Evolutionary conservation across 2,888 invertebrate genomes (phyloP), one percentile per base, ranked within the genome.

Genomic region (Acleris cristana): DNA sequence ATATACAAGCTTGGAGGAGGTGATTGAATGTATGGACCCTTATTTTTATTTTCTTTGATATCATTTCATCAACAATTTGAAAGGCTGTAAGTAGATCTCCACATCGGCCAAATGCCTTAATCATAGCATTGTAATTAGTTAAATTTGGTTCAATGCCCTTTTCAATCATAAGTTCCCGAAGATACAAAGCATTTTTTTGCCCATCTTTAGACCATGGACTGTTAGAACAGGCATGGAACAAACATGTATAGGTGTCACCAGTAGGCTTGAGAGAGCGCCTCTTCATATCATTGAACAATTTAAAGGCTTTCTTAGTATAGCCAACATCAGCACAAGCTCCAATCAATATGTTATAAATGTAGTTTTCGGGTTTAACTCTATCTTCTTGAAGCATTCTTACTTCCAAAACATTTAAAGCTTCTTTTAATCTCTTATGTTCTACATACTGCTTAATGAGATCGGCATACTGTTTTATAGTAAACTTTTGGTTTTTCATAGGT

Each of bases 161-260:
- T 74, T 96, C 95, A 57, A 94, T 83, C 94, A 98, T 96, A 4
- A 95, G 87, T 67, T 95, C 87, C 63, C 95, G 91, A 59, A 99
- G 88, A 70, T 94, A 87, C 23, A 87, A 92, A 0, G 98, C 96
- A 81, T 95, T 93, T 61, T 94, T 90, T 49, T 98, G 83, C 0
- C 96, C 97, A 84, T 96, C 95, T 54, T 89, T 83, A 2, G 92
- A 87, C 87, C 94, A 94, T 0, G 96, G 96, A 66, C 96, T 96
- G 82, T 97, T 96, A 0, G 97, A 95, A 85, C 98, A 98, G 2
- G 97, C 96, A 88, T 98, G 97, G 81, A 99, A 96, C 34, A 99
- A 91, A 69, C 96, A 96, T 0, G 98, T 98, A 78, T 97, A 98
- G 0, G 96, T 96, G 19, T 96, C 95, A 0, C 94, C 94, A 30